Evolutionary conservation across 2,888 invertebrate genomes (phyloP).

Genomic region (Andrena fulva): DNA sequence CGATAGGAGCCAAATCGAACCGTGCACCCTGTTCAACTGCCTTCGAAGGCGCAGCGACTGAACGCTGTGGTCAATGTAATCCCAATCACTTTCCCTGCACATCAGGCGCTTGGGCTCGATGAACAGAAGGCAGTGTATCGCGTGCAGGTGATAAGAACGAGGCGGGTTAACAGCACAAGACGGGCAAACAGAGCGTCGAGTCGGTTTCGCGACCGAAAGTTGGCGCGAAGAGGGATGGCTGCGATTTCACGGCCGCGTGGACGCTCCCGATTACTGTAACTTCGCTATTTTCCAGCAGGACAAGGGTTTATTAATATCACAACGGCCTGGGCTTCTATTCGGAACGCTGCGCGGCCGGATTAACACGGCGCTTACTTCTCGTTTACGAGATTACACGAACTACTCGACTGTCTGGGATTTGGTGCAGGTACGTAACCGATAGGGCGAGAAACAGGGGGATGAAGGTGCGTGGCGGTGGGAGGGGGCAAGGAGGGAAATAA

Average conservation of each 20-base stretch:
- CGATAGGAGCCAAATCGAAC: neutral
- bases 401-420: constrained; percentile 73
- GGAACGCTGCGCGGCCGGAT: constrained; percentile 70
- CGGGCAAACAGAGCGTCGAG: constrained; percentile 20
- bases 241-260: constrained; percentile 21
- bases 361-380: constrained; percentile 77
- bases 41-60: neutral
- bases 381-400: constrained; percentile 77
- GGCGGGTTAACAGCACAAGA: constrained; percentile 21
- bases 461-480: neutral
- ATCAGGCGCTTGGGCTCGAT: constrained; percentile 8
- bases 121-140: constrained; percentile 4
- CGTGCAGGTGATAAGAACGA: neutral
- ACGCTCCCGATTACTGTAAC: constrained; percentile 62
- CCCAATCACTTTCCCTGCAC: constrained; percentile 9
- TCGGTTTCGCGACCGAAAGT: constrained; percentile 16
- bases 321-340: constrained; percentile 49
- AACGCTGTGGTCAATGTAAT: constrained; percentile 8
- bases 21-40: neutral
- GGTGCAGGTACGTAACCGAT: constrained; percentile 65
- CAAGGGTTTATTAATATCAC: constrained; percentile 76
- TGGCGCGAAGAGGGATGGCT: constrained; percentile 15
- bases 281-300: constrained; percentile 69
- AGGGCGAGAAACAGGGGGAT: neutral
- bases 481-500: neutral